Evolutionary conservation across 2,113 vertebrate genomes (phyloP), one percentile per base, ranked within the genome.

Genomic region (Noctilio leporinus): DNA sequence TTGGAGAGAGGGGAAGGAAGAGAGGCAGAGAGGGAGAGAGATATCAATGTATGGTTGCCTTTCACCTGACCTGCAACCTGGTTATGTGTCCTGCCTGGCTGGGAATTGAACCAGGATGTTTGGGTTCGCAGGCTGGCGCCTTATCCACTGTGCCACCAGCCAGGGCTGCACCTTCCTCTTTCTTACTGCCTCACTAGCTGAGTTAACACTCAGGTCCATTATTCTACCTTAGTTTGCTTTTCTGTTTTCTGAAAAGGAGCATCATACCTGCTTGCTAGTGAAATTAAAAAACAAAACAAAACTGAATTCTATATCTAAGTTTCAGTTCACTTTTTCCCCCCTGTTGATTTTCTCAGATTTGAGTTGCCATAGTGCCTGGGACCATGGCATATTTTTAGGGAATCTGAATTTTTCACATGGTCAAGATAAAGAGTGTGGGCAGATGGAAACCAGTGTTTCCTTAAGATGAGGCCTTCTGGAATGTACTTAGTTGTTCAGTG

Each of bases 181-280:
- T 86, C 59, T 43, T 67, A 43, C 40, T 55, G 28, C 51, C 24
- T 47, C 53, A 15, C n/a, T 80, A 12, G 38, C 17, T 73, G 43
- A 84, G 4, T 75, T 65, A 15, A 69, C n/a, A 33, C 40, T 87
- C 40, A 24, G 19, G 30, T 62, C 57, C 51, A 69, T 83, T 76
- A 45, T 49, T 78, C 57, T 30, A 62, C 11, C 15, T 75, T 55
- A 53, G 3, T 53, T 83, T 96, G 19, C 35, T 88, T 96, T 69
- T 57, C 70, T 45, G 57, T 40, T 90, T 96, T 94, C 89, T 90
- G 12, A 35, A 90, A 83, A 95, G 72, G 30, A 88, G 24, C 28
- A 81, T 73, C 53, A 57, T 51, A 49, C 11, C 26, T 62, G 26
- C 59, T 62, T 62, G 47, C 28, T 84, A 17, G 51, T 86, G 89